phyloP scores from a whole-genome alignment of 2,888 invertebrate species.

The Crematogaster levior region DNA sequence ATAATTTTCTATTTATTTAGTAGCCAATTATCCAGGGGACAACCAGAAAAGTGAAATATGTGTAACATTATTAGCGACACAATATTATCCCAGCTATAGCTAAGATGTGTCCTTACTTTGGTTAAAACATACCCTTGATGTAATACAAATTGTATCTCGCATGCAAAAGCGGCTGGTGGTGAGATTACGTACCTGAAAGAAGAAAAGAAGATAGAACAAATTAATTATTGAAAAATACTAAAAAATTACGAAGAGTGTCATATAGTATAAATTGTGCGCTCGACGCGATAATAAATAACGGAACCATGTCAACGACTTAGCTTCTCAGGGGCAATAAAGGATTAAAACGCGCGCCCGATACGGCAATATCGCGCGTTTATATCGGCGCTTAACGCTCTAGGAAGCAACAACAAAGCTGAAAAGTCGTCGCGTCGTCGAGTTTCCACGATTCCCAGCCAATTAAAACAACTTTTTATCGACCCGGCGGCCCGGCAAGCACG shows the following conservation, averaged over 20 bases:
- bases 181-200: constrained; percentile 32
- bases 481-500: not conserved
- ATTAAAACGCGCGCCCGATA: constrained; percentile 37
- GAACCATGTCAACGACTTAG: constrained; percentile 41
- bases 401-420: constrained; percentile 48
- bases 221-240: constrained; percentile 16
- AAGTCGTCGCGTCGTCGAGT: constrained; percentile 48
- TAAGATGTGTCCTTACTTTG: not conserved
- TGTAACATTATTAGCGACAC: constrained; percentile 7
- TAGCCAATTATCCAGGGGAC: not conserved
- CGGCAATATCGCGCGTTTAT: constrained; percentile 50
- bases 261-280: constrained; percentile 28
- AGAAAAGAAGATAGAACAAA: not conserved
- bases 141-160: not conserved
- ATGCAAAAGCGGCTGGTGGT: not conserved
- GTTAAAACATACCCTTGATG: constrained; percentile 25
- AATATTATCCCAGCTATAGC: not conserved
- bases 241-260: not conserved
- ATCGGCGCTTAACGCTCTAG: constrained; percentile 47
- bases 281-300: constrained; percentile 38
- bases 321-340: constrained; percentile 42
- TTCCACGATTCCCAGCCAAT: constrained; percentile 54
- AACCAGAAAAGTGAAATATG: not conserved
- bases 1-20: constrained; percentile 37
- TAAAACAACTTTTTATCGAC: constrained; percentile 58